These are phyloP conservation scores for Syngnathus rostellatus DNA, from an alignment of 2,797 vertebrate genomes.

Conservation along the genomic window DNA sequence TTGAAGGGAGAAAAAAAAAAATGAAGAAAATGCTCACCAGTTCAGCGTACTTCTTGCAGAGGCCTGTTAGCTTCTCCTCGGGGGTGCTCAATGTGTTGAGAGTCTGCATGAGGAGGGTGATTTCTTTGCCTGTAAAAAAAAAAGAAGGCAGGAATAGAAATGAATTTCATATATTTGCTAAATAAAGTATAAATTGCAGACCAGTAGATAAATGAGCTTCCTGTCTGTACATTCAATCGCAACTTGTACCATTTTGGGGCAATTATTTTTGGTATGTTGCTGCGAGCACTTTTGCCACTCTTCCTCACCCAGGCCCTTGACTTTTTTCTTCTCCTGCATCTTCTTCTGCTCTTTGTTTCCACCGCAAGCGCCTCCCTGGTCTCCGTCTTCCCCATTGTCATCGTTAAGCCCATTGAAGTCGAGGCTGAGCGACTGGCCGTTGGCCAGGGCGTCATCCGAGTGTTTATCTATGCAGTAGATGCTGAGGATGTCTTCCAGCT, in stretches of 20 bases:
- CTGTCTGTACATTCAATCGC: no score
- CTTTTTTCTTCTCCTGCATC: conserved; percentile 88
- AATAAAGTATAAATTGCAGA: no score
- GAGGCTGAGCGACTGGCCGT: conserved; percentile 68
- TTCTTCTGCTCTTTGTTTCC: conserved; percentile 81
- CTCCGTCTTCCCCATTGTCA: conserved; percentile 72
- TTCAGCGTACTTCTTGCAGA: conserved; percentile 98
- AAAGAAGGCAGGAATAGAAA: background rate
- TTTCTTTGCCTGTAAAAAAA: conserved; percentile 69
- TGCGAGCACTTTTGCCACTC: background rate
- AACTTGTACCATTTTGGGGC: no score
- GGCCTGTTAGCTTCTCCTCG: conserved; percentile 88
- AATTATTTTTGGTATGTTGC: no score
- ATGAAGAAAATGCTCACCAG: conserved; percentile 75
- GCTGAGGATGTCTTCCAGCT: conserved; percentile 92
- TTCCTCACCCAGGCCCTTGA: conserved; percentile 85
- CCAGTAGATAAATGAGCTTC: no score
- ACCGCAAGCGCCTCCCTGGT: conserved; percentile 59
- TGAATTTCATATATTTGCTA: background rate
- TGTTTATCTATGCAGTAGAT: conserved; percentile 82
- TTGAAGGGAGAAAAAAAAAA: background rate
- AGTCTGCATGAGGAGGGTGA: conserved; percentile 97
- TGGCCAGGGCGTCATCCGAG: conserved; percentile 70
- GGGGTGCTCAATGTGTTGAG: conserved; percentile 94
- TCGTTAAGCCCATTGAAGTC: conserved; percentile 74